These are phyloP conservation scores for Nylanderia fulva DNA, from an alignment of 1,140 invertebrate species.

Conservation along the genomic window DNA sequence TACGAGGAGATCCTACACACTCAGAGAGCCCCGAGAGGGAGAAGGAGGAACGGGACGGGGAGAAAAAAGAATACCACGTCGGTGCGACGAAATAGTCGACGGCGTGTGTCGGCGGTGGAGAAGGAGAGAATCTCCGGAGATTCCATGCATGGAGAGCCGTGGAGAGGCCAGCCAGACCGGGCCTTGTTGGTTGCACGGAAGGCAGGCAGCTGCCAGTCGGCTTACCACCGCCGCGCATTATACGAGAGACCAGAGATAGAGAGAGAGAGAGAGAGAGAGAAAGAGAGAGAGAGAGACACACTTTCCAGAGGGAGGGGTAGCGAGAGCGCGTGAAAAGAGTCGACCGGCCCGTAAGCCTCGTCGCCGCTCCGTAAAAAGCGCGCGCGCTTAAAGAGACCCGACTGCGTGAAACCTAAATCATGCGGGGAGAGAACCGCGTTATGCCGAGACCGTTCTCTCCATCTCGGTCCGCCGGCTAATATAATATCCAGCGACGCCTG, in stretches of 20 bases:
- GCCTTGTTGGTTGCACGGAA: conserved; percentile 82
- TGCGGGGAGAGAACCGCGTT: conserved; percentile 47
- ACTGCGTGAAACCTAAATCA: conserved; percentile 52
- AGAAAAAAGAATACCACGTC: conserved; percentile 34
- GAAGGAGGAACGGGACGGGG: conserved; percentile 44
- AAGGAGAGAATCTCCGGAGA: conserved; percentile 79
- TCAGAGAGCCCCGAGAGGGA: conserved; percentile 6
- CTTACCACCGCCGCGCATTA: conserved; percentile 82
- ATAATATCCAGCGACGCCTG: conserved; percentile 62
- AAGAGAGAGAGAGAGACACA: conserved; percentile 37
- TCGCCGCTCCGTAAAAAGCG: conserved; percentile 76
- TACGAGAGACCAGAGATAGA: too few species aligned
- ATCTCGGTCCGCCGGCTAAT: conserved; percentile 42
- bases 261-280: conserved; percentile 36
- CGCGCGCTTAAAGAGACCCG: conserved; percentile 42
- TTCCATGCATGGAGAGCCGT: conserved; percentile 81
- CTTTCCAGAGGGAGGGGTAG: conserved; percentile 18
- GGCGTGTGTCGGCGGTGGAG: conserved; percentile 19
- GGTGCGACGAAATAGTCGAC: conserved; percentile 50
- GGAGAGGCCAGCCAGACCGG: conserved; percentile 77
- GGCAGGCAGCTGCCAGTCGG: conserved; percentile 83
- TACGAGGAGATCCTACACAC: conserved; percentile 55
- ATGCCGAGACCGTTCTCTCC: conserved; percentile 50
- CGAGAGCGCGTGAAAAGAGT: conserved; percentile 68
- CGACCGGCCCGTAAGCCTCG: conserved; percentile 77